Conservation (phyloP, 2,888 invertebrate genomes). For the Dioctria rufipes region DNA sequence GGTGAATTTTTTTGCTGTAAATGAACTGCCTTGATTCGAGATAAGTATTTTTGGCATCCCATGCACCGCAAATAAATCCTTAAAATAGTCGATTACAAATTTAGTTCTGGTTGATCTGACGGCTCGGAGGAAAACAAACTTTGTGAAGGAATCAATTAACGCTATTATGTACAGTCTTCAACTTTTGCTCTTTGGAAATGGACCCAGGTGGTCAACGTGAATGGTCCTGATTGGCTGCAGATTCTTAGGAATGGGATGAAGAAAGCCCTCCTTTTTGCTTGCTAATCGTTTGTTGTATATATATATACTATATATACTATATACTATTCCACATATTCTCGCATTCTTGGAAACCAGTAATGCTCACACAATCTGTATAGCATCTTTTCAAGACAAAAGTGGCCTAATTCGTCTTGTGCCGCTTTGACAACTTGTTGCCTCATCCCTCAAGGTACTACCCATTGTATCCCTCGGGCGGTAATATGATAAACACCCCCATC, state of each 20-base stretch:
- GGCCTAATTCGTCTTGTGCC: slow-evolving; percentile 28
- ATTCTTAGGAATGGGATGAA: not conserved
- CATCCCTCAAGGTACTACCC: slow-evolving; percentile 46
- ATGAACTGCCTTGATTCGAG: too few relatives aligned
- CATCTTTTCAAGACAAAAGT: slow-evolving; percentile 34
- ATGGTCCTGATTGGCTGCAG: not conserved
- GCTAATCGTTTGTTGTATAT: not conserved
- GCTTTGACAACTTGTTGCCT: slow-evolving; percentile 55
- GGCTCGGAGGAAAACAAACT: too few relatives aligned
- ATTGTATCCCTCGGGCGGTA: too few relatives aligned
- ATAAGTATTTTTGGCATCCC: not conserved
- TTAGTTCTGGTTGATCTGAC: too few relatives aligned
- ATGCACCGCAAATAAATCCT: too few relatives aligned
- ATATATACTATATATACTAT: too few relatives aligned
- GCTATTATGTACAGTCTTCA: slow-evolving; percentile 9
- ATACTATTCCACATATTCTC: too few relatives aligned
- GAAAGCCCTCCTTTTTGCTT: not conserved
- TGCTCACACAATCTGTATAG: not conserved
- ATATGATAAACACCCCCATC: slow-evolving; percentile 54
- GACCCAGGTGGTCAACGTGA: slow-evolving; percentile 31
- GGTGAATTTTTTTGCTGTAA: too few relatives aligned
- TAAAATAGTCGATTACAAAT: too few relatives aligned
- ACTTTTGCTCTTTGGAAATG: not conserved
- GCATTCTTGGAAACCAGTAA: too few relatives aligned
- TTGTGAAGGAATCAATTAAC: not conserved